These are phyloP conservation scores for Athripsodes cinereus DNA, from an alignment of 2,888 invertebrate genomes.

Conservation along the genomic window DNA sequence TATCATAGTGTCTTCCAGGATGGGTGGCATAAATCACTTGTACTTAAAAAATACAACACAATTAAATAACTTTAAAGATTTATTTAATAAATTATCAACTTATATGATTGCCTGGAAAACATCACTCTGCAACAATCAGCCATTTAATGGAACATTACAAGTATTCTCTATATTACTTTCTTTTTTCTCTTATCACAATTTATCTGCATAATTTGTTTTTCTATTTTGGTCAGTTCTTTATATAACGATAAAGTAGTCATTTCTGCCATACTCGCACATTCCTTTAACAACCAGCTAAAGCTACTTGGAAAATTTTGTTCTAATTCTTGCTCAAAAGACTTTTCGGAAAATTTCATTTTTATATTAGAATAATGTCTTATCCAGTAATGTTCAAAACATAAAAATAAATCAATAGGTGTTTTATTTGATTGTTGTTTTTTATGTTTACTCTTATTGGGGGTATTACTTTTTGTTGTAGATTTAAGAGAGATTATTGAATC, in stretches of 20 bases:
- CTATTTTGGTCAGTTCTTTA: constrained; percentile 34
- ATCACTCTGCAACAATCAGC: no score
- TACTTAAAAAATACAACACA: no score
- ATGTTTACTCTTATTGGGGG: background rate
- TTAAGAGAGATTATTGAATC: background rate
- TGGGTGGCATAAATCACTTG: no score
- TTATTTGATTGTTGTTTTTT: constrained; percentile 1
- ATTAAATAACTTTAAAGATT: no score
- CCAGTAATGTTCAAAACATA: constrained; percentile 35
- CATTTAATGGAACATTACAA: no score
- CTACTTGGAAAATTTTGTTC: constrained; percentile 29
- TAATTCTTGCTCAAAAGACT: constrained; percentile 33
- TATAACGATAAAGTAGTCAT: constrained; percentile 35
- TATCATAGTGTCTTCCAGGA: no score
- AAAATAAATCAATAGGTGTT: constrained; percentile 6
- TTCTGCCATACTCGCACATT: constrained; percentile 35
- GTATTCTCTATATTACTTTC: no score
- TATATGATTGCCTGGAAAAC: no score
- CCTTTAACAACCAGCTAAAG: constrained; percentile 38
- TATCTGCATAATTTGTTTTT: constrained; percentile 27
- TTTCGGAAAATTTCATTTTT: constrained; percentile 30
- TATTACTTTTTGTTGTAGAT: background rate
- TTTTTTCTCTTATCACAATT: background rate
- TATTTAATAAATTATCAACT: no score
- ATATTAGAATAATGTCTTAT: constrained; percentile 33